Evolutionary conservation across 2,888 invertebrate species (phyloP).

Genomic region (Sinopyrophorus schimmeli): DNA sequence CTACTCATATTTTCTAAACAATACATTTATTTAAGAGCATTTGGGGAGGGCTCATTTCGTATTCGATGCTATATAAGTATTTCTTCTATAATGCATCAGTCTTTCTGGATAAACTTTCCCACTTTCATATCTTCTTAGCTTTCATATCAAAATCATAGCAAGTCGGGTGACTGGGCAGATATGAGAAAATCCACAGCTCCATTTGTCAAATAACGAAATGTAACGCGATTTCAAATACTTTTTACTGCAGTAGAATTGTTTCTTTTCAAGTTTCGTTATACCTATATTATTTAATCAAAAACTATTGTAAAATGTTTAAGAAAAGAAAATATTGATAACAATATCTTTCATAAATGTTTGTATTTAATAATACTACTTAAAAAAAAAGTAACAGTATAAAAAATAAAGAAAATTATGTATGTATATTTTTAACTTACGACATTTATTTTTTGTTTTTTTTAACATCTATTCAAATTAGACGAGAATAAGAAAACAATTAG

Average conservation of each 20-base stretch:
- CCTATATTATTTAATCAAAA: background rate
- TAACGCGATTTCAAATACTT: constrained; percentile 31
- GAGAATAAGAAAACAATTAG: no score
- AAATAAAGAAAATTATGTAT: no score
- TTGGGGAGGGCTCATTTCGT: constrained; percentile 30
- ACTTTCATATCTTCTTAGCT: constrained; percentile 36
- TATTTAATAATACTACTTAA: no score
- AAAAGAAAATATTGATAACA: no score
- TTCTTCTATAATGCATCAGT: constrained; percentile 37
- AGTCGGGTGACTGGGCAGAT: constrained; percentile 35
- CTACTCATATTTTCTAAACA: constrained; percentile 3
- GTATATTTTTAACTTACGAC: no score
- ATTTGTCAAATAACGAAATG: constrained; percentile 40
- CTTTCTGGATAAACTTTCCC: constrained; percentile 37
- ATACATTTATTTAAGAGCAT: constrained; percentile 15
- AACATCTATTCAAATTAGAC: no score
- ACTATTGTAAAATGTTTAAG: no score
- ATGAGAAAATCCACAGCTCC: constrained; percentile 39
- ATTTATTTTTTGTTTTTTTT: no score
- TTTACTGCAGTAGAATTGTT: constrained; percentile 19
- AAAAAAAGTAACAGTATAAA: no score
- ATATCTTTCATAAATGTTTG: no score
- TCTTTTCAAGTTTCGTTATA: constrained; percentile 8
- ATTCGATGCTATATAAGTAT: constrained; percentile 35
- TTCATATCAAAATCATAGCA: constrained; percentile 39